Base-by-base conservation (phyloP, 2,888 invertebrate genomes). In the Drosophila fungiperda region DNA sequence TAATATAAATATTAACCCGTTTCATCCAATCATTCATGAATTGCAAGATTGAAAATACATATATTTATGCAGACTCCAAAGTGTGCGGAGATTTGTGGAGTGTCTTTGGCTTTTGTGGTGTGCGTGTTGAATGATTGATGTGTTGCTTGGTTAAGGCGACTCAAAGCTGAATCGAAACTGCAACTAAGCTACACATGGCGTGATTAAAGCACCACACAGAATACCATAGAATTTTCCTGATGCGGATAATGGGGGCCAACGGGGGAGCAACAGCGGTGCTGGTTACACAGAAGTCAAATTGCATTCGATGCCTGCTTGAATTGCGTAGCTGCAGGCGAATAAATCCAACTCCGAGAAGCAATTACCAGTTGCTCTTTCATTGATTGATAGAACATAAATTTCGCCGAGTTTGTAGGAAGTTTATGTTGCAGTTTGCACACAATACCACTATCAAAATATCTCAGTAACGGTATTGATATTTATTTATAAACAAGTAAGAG, bases 281-380 rank as follows among this genome's bases (percentile, higher is more conserved):
- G 87, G 90, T 82, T 84, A 86, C 83, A 91, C 91, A 91, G 92
- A 91, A 91, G 91, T 91, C 87, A 87, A 89, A 91, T 91, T 90
- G 88, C 88, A 38, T 84, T 86, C 80, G 89, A 82, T 81, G 83
- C 73, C 66, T 73, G 74, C 40, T 68, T 68, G 78, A 69, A 71
- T 78, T 78, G 78, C 68, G 52, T 83, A 60, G 84, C 87, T 79
- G 38, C 61, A 55, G 87, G 89, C 87, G 29, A 69, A 54, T 61
- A 57, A 64, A 67, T 26, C 60, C 60, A 75, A 77, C 70, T 73
- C n/a, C 42, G 69, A 78, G 76, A 79, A 68, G 82, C 80, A 89
- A 87, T 87, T 87, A 89, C 70, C 54, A 54, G 61, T 67, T 82
- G 66, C 29, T 57, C 58, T 70, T 65, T 57, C 55, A 75, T 65